Conservation (phyloP, 92 coral and sea anemone species). For the Meandrina meandrites region DNA sequence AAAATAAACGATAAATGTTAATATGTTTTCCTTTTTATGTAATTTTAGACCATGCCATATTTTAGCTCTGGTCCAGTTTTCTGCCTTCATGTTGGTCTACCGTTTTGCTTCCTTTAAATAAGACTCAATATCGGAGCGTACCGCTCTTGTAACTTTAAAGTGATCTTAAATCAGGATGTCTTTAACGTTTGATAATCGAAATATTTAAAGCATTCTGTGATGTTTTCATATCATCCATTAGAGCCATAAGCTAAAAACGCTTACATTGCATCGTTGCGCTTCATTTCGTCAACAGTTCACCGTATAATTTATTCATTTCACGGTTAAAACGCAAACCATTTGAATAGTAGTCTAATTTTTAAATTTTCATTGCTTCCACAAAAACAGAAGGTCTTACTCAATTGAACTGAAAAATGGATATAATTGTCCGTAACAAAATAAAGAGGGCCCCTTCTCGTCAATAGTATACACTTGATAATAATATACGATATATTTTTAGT, state of each 20-base stretch:
- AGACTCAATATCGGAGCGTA: too few species aligned
- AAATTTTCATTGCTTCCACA: not conserved
- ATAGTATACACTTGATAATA: not conserved
- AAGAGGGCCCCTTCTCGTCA: not conserved
- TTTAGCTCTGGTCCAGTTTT: too few species aligned
- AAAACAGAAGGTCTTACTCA: not conserved
- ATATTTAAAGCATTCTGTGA: not conserved
- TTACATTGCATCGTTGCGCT: too few species aligned
- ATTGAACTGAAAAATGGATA: not conserved
- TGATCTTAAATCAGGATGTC: not conserved
- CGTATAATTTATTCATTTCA: not conserved
- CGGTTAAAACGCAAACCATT: not conserved
- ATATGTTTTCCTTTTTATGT: too few species aligned
- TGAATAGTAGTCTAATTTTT: not conserved
- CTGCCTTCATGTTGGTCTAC: too few species aligned
- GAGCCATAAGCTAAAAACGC: too few species aligned
- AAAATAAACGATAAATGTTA: not conserved
- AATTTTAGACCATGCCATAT: too few species aligned
- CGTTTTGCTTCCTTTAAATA: too few species aligned
- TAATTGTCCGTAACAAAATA: not conserved
- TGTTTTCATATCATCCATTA: too few species aligned
- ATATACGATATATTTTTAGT: not conserved
- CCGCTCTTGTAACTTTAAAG: not conserved
- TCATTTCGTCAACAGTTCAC: not conserved
- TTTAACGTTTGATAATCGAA: not conserved